Percentiles rank a stretch among this genome's conserved stretches.
Conservation (phyloP, 2,113 vertebrate genomes). For the Eudyptes chrysolophus region DNA sequence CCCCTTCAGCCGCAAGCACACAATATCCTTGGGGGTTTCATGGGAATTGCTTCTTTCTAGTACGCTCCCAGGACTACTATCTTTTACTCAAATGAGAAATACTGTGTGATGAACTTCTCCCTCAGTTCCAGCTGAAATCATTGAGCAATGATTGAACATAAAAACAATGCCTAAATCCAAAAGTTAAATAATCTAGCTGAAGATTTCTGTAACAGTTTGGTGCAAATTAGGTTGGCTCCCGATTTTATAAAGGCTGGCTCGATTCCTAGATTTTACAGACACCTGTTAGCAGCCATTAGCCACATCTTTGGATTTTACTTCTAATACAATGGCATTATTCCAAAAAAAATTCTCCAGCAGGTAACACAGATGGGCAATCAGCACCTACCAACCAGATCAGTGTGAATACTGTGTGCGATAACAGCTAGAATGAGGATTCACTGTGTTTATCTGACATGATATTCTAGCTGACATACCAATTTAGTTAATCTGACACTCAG, state of each 20-base stretch:
- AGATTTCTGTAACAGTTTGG: constrained; percentile 3
- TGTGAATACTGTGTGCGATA: background rate
- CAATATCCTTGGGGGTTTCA: background rate
- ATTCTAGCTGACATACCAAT: constrained; percentile 22
- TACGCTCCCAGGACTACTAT: background rate
- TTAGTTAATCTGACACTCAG: constrained; percentile 1
- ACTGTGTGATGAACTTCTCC: background rate
- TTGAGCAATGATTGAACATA: background rate
- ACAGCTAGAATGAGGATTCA: background rate
- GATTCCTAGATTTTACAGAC: constrained; percentile 29
- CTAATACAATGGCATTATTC: constrained; percentile 29
- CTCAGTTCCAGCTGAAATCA: background rate
- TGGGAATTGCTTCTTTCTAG: background rate
- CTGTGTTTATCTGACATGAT: constrained; percentile 2
- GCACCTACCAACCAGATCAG: constrained; percentile 28
- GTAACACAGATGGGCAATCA: constrained; percentile 63
- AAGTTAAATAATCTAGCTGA: constrained; percentile 34
- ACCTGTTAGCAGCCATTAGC: constrained; percentile 48
- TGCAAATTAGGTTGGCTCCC: constrained; percentile 16
- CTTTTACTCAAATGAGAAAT: background rate
- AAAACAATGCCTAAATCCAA: background rate
- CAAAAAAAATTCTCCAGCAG: constrained; percentile 47
- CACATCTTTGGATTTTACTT: constrained; percentile 46
- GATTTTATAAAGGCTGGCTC: background rate
- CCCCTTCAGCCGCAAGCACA: background rate